Conservation (phyloP, 2,797 vertebrate species). For the Hoplostethus atlanticus region DNA sequence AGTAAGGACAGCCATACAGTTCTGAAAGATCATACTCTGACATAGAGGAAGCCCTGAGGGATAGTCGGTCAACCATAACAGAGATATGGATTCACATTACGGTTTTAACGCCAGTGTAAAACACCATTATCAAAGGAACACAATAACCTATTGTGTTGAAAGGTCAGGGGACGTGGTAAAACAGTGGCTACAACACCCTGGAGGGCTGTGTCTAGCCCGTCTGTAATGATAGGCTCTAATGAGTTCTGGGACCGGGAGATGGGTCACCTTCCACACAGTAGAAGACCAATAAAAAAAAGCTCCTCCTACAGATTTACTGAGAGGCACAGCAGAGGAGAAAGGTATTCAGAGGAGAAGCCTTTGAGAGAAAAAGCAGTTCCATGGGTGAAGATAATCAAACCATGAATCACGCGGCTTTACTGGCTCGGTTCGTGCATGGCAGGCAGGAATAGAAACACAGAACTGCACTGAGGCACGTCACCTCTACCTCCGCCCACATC, state of each 20-base stretch:
- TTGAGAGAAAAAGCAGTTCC: conserved; percentile 5
- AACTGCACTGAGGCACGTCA: conserved; percentile 51
- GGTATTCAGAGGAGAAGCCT: conserved; percentile 24
- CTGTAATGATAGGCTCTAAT: conserved; percentile 63
- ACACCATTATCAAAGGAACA: conserved; percentile 47
- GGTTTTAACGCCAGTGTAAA: conserved; percentile 41
- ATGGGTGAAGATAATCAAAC: conserved; percentile 70
- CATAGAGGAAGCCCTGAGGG: conserved; percentile 33
- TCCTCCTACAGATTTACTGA: conserved; percentile 53
- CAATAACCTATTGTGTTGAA: conserved; percentile 45
- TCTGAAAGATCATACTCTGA: conserved; percentile 47
- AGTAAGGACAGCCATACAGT: conserved; percentile 12
- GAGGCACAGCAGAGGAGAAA: conserved; percentile 12
- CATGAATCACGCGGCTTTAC: conserved; percentile 60
- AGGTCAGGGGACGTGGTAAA: conserved; percentile 61
- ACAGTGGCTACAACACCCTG: conserved; percentile 11
- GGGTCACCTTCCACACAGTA: conserved; percentile 66
- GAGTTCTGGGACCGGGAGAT: conserved; percentile 43
- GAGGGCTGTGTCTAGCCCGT: conserved; percentile 36
- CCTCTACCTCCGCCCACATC: conserved; percentile 54
- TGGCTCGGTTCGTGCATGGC: conserved; percentile 20
- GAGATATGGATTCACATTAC: conserved; percentile 49
- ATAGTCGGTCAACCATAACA: conserved; percentile 48
- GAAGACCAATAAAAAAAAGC: conserved; percentile 39
- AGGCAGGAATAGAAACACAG: conserved; percentile 63